These are phyloP conservation scores for Drosophila hydei DNA, from an alignment of 1,140 invertebrate genomes.

Conservation along the genomic window DNA sequence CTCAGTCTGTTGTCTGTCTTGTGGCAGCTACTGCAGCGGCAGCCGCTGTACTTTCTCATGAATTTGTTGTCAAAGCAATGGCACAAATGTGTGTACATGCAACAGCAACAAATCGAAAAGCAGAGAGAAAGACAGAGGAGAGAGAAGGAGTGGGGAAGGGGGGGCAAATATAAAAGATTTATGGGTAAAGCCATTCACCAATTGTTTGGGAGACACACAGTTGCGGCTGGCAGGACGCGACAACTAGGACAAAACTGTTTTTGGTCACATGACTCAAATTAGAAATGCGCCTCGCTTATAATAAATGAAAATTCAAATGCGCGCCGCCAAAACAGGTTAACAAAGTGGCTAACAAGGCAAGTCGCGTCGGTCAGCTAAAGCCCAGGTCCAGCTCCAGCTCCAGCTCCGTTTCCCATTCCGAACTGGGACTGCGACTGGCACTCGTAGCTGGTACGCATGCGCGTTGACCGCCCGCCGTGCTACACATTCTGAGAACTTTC, in stretches of 20 bases:
- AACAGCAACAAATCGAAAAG: slow-evolving; percentile 19
- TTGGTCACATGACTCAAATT: slow-evolving; percentile 79
- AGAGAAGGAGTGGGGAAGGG: slow-evolving; percentile 19
- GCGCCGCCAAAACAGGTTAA: slow-evolving; percentile 58
- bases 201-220: slow-evolving; percentile 59
- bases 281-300: slow-evolving; percentile 70
- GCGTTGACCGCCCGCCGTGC: slow-evolving; percentile 78
- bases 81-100: slow-evolving; percentile 53
- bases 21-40: slow-evolving; percentile 39
- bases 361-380: slow-evolving; percentile 49
- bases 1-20: slow-evolving; percentile 27
- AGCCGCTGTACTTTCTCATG: slow-evolving; percentile 69
- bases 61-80: slow-evolving; percentile 61
- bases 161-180: slow-evolving; percentile 63
- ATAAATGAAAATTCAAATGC: slow-evolving; percentile 81
- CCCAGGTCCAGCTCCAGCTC: neutral
- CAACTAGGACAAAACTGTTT: slow-evolving; percentile 81
- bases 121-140: slow-evolving; percentile 29
- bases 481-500: slow-evolving; percentile 81
- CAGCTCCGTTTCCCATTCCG: neutral
- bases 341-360: slow-evolving; percentile 74
- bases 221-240: slow-evolving; percentile 54
- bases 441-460: slow-evolving; percentile 57
- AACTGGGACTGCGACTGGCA: neutral
- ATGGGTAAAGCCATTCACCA: slow-evolving; percentile 74